A percentile compares a stretch with the other conserved stretches of the same genome.
Evolutionary conservation across 2,113 vertebrate genomes (phyloP).

Genomic region (Salvelinus fontinalis): DNA sequence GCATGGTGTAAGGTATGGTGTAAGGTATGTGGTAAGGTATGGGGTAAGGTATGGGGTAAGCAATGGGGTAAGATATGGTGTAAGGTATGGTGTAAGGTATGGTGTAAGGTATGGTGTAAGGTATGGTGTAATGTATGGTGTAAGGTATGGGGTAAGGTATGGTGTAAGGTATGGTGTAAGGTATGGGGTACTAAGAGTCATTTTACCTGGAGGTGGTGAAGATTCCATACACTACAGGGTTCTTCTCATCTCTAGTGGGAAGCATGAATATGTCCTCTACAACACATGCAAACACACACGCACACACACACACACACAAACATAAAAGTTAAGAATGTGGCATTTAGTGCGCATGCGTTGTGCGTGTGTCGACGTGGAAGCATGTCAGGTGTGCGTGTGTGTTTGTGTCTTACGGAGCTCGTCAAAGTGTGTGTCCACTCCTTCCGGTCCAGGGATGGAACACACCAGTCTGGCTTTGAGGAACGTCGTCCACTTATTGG

Average conservation of each 20-base stretch:
- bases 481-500: conserved; percentile 99
- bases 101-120: too few relatives aligned
- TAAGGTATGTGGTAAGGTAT: not conserved
- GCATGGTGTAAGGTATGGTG: not conserved
- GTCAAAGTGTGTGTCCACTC: conserved; percentile 93
- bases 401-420: conserved; percentile 88
- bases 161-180: not conserved
- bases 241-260: conserved; percentile 89
- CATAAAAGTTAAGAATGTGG: not conserved
- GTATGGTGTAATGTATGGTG: too few relatives aligned
- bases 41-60: too few relatives aligned
- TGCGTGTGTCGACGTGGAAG: not conserved
- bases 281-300: conserved; percentile 22
- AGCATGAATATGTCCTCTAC: conserved; percentile 94
- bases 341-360: not conserved
- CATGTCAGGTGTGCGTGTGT: not conserved
- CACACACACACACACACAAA: not conserved
- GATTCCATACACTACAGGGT: conserved; percentile 89
- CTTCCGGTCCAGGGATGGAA: conserved; percentile 90
- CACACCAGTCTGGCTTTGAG: conserved; percentile 94
- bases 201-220: conserved; percentile 94
- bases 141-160: too few relatives aligned
- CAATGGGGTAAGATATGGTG: too few relatives aligned
- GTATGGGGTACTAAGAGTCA: not conserved
- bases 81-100: too few relatives aligned